Percentiles rank a stretch among this genome's conserved stretches.
phyloP scores from a whole-genome alignment of 2,797 vertebrate species.

The Eospalax fontanierii region DNA sequence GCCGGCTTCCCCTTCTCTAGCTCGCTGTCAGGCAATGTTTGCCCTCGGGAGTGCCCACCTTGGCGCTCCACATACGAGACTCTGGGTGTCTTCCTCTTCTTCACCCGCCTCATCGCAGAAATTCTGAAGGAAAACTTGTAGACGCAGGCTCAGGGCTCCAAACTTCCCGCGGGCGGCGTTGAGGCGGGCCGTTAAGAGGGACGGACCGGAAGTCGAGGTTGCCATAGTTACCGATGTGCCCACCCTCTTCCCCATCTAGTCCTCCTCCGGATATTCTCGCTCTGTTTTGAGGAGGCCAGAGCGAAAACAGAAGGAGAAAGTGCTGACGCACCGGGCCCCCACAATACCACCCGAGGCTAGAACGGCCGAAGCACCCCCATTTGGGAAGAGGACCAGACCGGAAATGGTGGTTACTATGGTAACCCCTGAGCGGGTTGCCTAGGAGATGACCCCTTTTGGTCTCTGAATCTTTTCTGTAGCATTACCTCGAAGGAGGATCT shows the following conservation, averaged over 20 bases:
- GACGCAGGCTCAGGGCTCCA: not conserved
- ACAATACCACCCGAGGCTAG: not conserved
- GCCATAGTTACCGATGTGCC: slow-evolving; percentile 60
- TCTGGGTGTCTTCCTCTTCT: not conserved
- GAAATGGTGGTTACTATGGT: slow-evolving; percentile 86
- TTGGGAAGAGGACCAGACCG: slow-evolving; percentile 71
- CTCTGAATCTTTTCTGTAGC: slow-evolving; percentile 47
- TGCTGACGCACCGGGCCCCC: not conserved
- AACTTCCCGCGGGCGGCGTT: slow-evolving; percentile 61
- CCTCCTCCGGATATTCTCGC: not conserved
- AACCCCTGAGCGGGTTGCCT: slow-evolving; percentile 81
- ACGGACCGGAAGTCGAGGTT: slow-evolving; percentile 81
- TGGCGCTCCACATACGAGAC: not conserved
- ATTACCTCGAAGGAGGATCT: slow-evolving; percentile 39
- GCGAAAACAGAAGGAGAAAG: slow-evolving; percentile 9
- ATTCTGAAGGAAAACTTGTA: accelerated
- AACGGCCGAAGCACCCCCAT: not conserved
- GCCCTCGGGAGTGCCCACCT: not conserved
- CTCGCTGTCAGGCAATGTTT: accelerated
- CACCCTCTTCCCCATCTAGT: not conserved
- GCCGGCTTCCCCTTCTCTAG: not conserved
- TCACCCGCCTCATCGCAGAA: too few species aligned
- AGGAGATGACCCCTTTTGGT: slow-evolving; percentile 75
- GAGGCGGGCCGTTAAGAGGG: slow-evolving; percentile 21
- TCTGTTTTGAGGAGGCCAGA: not conserved